Percentiles rank a stretch among this genome's conserved stretches.
phyloP scores from a whole-genome alignment of 2,113 vertebrate genomes.

The Thunnus thynnus region DNA sequence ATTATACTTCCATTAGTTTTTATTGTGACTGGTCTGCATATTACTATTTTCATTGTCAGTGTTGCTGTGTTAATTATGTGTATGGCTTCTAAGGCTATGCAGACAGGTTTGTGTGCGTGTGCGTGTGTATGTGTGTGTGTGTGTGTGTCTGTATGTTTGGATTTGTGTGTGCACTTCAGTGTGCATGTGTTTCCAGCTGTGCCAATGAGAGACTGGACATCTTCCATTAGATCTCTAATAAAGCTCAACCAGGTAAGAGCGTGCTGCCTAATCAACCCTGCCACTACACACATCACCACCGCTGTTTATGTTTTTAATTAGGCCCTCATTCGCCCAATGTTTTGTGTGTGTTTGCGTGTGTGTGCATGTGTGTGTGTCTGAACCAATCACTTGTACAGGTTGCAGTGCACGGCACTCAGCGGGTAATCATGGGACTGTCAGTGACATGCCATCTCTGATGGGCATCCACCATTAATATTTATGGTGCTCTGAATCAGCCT shows the following conservation, averaged over 20 bases:
- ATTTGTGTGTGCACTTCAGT: not conserved
- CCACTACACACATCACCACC: constrained; percentile 63
- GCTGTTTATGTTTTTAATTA: constrained; percentile 80
- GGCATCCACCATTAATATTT: constrained; percentile 82
- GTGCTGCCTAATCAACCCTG: constrained; percentile 75
- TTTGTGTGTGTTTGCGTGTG: constrained; percentile 32
- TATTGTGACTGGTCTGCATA: not conserved
- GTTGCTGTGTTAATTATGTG: constrained; percentile 4
- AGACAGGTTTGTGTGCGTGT: not conserved
- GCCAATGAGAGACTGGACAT: constrained; percentile 57
- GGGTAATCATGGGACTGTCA: constrained; percentile 79
- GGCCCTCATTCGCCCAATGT: constrained; percentile 32
- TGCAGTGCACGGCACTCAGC: constrained; percentile 53
- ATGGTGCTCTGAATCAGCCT: constrained; percentile 78
- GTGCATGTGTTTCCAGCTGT: constrained; percentile 36
- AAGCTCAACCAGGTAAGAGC: constrained; percentile 70
- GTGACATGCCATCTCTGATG: constrained; percentile 73
- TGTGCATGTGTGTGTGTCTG: constrained; percentile 37
- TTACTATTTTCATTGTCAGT: not conserved
- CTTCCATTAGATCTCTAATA: constrained; percentile 74
- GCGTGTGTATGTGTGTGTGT: not conserved
- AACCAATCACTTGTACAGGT: constrained; percentile 69
- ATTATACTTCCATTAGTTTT: not conserved
- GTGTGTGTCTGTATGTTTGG: constrained; percentile 6
- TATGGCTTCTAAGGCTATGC: not conserved